These are phyloP conservation scores for Calcarius lapponicus DNA, from an alignment of 2,797 vertebrate genomes.

Conservation along the genomic window DNA sequence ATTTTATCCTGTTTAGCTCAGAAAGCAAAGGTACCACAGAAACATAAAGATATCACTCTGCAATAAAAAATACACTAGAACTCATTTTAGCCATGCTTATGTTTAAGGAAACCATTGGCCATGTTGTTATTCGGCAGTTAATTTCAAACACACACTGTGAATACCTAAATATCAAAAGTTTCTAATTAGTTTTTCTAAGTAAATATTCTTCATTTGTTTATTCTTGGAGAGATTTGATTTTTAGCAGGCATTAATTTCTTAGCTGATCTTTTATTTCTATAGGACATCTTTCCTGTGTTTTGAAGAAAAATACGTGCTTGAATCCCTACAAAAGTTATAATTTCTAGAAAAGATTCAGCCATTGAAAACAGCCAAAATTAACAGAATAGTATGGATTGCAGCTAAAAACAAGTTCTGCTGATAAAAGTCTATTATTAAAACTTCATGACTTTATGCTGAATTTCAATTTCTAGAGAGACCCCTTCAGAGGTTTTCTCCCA, in stretches of 20 bases:
- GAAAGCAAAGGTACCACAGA: neutral
- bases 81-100: neutral
- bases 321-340: neutral
- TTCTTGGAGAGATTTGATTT: neutral
- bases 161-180: neutral
- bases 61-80: neutral
- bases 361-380: neutral
- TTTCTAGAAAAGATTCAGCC: neutral
- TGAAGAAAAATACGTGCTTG: neutral
- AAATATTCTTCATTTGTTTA: neutral
- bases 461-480: neutral
- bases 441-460: neutral
- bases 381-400: neutral
- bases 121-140: neutral
- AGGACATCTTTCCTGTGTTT: neutral
- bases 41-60: neutral
- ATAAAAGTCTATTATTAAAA: neutral
- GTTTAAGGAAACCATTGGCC: neutral
- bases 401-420: neutral
- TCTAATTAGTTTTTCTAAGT: neutral
- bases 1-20: neutral
- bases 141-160: neutral
- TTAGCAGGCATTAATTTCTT: neutral
- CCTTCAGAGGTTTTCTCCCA: neutral
- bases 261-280: neutral